phyloP scores from a whole-genome alignment of 2,113 vertebrate species.

The Microcebus jonahi region DNA sequence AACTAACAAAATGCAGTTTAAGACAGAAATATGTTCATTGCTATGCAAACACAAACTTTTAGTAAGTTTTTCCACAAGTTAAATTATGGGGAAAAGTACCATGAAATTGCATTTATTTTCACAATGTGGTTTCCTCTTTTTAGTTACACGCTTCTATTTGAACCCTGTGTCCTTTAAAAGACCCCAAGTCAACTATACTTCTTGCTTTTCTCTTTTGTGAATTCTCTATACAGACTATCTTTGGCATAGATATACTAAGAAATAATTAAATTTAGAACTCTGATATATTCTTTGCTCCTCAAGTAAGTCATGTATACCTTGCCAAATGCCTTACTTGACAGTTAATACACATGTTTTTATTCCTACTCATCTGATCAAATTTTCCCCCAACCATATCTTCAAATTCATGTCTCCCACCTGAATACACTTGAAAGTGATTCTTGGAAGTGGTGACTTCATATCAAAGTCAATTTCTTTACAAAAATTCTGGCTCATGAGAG shows the following conservation, averaged over 20 bases:
- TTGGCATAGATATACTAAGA: not conserved
- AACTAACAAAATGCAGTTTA: not conserved
- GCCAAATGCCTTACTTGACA: not conserved
- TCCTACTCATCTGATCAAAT: not conserved
- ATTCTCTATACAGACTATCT: not conserved
- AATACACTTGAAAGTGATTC: not conserved
- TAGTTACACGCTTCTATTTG: not conserved
- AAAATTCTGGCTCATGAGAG: constrained; percentile 5
- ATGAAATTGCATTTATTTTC: constrained; percentile 58
- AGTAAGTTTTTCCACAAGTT: constrained; percentile 1
- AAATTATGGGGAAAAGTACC: constrained; percentile 4
- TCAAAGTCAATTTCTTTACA: constrained; percentile 48
- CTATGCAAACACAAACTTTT: not conserved
- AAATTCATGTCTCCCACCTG: not conserved
- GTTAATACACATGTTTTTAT: not conserved
- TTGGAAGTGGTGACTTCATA: not conserved
- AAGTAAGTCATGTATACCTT: not conserved
- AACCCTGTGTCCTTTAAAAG: not conserved
- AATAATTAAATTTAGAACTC: constrained; percentile 33
- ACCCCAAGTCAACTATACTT: not conserved
- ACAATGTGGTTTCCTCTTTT: not conserved
- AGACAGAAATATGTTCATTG: not conserved
- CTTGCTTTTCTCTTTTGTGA: not conserved
- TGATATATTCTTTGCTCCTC: not conserved
- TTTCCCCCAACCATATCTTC: not conserved